Conservation (phyloP, 2,888 invertebrate genomes). For the Abrostola tripartita region DNA sequence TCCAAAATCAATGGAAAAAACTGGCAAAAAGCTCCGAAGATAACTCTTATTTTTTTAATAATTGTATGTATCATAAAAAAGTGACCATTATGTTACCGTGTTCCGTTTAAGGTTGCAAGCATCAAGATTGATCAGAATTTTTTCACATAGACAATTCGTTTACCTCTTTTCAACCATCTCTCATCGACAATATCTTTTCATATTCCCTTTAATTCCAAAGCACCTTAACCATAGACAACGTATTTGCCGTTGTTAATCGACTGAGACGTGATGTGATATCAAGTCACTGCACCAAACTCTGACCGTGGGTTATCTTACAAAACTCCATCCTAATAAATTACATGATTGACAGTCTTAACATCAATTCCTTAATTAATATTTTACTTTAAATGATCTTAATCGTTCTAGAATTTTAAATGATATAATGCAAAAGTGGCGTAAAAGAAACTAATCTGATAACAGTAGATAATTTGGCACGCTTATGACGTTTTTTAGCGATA, state of each 20-base stretch:
- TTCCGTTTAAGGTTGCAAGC: too few relatives aligned
- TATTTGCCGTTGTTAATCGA: not conserved
- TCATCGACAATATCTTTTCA: not conserved
- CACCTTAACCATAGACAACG: not conserved
- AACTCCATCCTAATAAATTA: not conserved
- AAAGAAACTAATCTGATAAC: slow-evolving; percentile 26
- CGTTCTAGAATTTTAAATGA: not conserved
- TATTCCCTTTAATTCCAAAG: not conserved
- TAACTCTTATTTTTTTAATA: too few relatives aligned
- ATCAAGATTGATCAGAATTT: too few relatives aligned
- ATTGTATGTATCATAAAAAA: too few relatives aligned
- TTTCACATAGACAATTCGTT: not conserved
- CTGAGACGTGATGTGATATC: not conserved
- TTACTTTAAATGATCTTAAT: not conserved
- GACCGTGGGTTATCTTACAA: not conserved
- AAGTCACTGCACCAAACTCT: not conserved
- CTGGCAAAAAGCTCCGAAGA: too few relatives aligned
- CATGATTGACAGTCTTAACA: not conserved
- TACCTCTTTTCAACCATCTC: not conserved
- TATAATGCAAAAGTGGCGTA: not conserved
- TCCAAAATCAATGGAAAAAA: too few relatives aligned
- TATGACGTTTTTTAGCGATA: slow-evolving; percentile 1
- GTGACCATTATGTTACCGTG: too few relatives aligned
- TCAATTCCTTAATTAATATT: not conserved
- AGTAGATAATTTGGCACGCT: slow-evolving; percentile 34